Evolutionary conservation across 2,888 invertebrate species (phyloP).

Genomic region (Ischnus inquisitorius): DNA sequence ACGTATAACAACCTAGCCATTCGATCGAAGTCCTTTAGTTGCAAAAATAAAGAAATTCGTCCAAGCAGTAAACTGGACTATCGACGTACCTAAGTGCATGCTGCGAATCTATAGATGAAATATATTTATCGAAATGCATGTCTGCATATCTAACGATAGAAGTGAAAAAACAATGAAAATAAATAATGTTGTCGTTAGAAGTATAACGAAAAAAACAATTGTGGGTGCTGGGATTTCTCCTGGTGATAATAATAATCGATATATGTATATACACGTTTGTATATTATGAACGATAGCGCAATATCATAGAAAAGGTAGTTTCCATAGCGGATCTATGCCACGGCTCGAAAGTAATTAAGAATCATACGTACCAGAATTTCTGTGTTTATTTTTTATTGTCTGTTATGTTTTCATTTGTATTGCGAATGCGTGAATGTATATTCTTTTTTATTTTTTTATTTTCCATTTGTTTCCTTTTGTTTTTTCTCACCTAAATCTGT

Average conservation of each 20-base stretch:
- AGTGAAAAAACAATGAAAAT: conserved; percentile 13
- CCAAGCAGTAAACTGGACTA: conserved; percentile 35
- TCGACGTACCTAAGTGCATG: conserved; percentile 46
- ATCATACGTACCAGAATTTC: conserved; percentile 58
- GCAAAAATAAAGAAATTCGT: neutral
- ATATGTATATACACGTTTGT: conserved; percentile 25
- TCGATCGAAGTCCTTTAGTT: neutral
- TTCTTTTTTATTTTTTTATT: neutral
- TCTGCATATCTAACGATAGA: conserved; percentile 35
- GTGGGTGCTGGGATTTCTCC: conserved; percentile 31
- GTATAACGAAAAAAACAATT: conserved; percentile 7
- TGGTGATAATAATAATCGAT: conserved; percentile 20
- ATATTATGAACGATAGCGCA: conserved; percentile 21
- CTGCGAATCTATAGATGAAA: conserved; percentile 42
- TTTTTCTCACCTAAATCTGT: conserved; percentile 89
- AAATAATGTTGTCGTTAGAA: conserved; percentile 3
- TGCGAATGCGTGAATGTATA: neutral
- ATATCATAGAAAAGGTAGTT: conserved; percentile 29
- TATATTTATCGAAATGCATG: conserved; percentile 39
- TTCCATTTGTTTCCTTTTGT: neutral
- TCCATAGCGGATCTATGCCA: conserved; percentile 57
- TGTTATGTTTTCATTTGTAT: neutral
- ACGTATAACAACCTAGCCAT: neutral
- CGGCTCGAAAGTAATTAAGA: conserved; percentile 44
- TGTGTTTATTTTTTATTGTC: neutral